Percentiles rank a stretch among this genome's conserved stretches.
These are phyloP conservation scores for Haliclona indistincta DNA, from an alignment of 37 sponge, comb jelly and placozoan species.

Conservation along the genomic window DNA sequence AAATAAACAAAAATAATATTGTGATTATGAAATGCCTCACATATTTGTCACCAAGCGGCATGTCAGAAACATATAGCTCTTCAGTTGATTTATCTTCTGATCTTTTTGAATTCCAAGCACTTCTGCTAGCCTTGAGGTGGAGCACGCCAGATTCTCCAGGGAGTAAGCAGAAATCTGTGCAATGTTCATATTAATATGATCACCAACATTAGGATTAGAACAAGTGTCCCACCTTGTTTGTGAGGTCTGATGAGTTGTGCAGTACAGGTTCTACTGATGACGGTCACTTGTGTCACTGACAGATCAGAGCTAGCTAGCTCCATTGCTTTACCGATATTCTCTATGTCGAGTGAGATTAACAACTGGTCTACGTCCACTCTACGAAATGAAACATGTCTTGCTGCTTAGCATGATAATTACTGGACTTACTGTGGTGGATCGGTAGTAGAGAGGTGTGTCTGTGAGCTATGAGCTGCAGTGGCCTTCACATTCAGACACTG, in stretches of 20 bases:
- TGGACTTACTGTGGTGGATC: not conserved
- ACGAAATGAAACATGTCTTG: not conserved
- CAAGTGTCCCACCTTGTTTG: too few species aligned
- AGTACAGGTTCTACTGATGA: too few species aligned
- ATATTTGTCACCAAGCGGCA: conserved; percentile 21
- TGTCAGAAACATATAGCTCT: conserved; percentile 27
- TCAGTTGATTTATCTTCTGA: too few species aligned
- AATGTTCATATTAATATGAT: too few species aligned
- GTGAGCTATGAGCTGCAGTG: conserved; percentile 8
- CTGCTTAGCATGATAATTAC: not conserved
- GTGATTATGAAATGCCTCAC: not conserved
- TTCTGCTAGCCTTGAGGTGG: conserved; percentile 57
- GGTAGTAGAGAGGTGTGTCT: not conserved
- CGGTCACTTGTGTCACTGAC: too few species aligned
- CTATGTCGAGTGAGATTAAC: conserved; percentile 51
- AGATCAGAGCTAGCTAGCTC: too few species aligned
- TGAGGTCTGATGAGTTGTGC: too few species aligned
- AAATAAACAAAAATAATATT: not conserved
- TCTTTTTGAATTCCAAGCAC: too few species aligned
- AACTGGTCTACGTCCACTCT: conserved; percentile 54
- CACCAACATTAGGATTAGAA: too few species aligned
- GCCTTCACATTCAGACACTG: conserved; percentile 42
- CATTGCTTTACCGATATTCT: conserved; percentile 42
- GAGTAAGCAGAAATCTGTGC: too few species aligned
- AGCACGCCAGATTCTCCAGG: conserved; percentile 47